Conservation (phyloP, 2,113 vertebrate species). For the Macquaria australasica region DNA sequence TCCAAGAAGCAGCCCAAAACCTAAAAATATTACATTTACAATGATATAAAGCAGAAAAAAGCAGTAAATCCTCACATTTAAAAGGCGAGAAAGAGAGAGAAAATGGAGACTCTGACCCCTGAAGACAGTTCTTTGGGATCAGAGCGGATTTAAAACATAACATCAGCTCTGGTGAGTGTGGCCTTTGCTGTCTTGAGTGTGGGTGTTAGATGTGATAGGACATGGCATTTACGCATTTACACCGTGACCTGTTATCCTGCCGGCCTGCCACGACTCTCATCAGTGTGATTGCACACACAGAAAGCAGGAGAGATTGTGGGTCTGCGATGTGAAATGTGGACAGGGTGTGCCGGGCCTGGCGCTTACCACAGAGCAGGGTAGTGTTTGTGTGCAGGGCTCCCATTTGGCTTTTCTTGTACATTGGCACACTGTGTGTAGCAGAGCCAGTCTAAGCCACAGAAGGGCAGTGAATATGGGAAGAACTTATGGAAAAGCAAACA, state of each 20-base stretch:
- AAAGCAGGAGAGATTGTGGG: conserved; percentile 34
- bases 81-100: conserved; percentile 2
- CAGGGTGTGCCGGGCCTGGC: conserved; percentile 73
- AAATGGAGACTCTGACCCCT: conserved; percentile 13
- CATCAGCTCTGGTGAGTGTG: conserved; percentile 13
- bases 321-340: conserved; percentile 45
- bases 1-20: neutral
- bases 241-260: conserved; percentile 26
- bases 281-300: conserved; percentile 28
- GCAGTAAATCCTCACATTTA: neutral
- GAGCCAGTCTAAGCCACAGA: conserved; percentile 73
- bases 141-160: conserved; percentile 27
- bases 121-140: conserved; percentile 20
- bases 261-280: conserved; percentile 30
- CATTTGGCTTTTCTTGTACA: conserved; percentile 63
- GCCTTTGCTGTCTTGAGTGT: neutral
- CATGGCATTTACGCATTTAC: conserved; percentile 25
- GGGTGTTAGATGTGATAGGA: conserved; percentile 32
- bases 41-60: neutral
- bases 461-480: conserved; percentile 53
- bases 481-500: conserved; percentile 76
- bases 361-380: conserved; percentile 73
- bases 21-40: neutral
- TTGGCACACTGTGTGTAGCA: conserved; percentile 61
- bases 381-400: conserved; percentile 73